Evolutionary conservation across 2,113 vertebrate genomes (phyloP).

Genomic region (Ranitomeya variabilis): DNA sequence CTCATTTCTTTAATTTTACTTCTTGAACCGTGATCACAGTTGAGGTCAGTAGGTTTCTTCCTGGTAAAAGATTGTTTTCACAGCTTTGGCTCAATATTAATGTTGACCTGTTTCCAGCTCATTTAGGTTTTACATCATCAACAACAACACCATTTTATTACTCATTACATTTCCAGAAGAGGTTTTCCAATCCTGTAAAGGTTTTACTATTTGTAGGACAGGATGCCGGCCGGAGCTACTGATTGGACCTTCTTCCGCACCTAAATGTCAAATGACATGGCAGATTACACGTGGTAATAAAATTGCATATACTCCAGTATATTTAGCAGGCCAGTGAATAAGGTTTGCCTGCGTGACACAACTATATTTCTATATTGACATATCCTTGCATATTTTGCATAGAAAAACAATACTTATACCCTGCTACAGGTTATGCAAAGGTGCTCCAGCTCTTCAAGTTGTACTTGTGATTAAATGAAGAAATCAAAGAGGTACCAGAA

Average conservation of each 20-base stretch:
- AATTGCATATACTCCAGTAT: not conserved
- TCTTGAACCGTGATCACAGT: not conserved
- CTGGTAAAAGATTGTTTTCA: slow-evolving; percentile 2
- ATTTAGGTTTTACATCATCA: not conserved
- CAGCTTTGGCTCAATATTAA: not conserved
- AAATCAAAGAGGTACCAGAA: too few relatives aligned
- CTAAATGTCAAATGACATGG: not conserved
- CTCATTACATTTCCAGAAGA: not conserved
- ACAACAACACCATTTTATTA: not conserved
- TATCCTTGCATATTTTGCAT: too few relatives aligned
- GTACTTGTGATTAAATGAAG: too few relatives aligned
- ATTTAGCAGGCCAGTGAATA: too few relatives aligned
- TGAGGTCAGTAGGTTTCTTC: not conserved
- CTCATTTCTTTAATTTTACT: not conserved
- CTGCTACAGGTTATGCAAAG: too few relatives aligned
- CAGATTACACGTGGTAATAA: not conserved
- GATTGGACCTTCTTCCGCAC: not conserved
- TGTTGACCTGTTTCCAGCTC: not conserved
- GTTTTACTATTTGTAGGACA: not conserved
- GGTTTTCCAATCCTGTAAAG: not conserved
- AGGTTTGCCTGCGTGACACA: too few relatives aligned
- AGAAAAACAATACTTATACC: too few relatives aligned
- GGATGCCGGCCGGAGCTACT: not conserved
- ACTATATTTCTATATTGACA: too few relatives aligned
- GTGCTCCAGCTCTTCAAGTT: too few relatives aligned